These are phyloP conservation scores for Lemur catta DNA, from an alignment of 2,797 vertebrate species.

Conservation along the genomic window DNA sequence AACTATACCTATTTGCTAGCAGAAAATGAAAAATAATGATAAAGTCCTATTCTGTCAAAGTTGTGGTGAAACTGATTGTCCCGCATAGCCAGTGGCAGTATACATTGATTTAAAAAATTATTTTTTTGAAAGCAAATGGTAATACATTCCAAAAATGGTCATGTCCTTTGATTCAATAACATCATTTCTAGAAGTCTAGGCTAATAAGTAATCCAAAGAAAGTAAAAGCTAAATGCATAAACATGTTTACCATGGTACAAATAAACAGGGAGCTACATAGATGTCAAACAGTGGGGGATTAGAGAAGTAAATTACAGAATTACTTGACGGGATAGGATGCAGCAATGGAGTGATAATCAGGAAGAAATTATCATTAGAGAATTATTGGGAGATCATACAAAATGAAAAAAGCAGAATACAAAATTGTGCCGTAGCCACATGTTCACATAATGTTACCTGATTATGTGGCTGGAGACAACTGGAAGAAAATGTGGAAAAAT, in stretches of 20 bases:
- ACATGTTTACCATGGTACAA: not conserved
- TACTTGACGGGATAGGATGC: not conserved
- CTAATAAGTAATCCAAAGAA: not conserved
- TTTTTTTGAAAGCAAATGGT: not conserved
- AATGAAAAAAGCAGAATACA: not conserved
- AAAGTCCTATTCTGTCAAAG: not conserved
- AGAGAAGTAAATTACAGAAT: not conserved
- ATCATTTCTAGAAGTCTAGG: not conserved
- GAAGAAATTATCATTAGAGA: not conserved
- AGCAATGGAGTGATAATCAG: not conserved
- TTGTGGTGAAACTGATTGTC: not conserved
- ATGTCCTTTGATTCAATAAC: not conserved
- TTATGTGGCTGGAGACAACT: accelerated
- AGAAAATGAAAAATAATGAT: not conserved
- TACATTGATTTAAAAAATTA: not conserved
- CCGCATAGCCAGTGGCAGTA: not conserved
- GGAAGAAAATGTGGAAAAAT: not conserved
- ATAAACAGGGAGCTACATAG: not conserved
- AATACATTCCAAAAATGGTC: not conserved
- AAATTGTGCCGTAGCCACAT: not conserved
- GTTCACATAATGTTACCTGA: too few species aligned
- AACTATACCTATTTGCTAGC: not conserved
- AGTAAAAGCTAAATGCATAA: not conserved
- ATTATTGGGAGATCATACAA: not conserved
- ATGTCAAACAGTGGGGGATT: not conserved